These are phyloP conservation scores for Strigamia crassipes DNA, from an alignment of 2,888 invertebrate genomes.

Conservation along the genomic window DNA sequence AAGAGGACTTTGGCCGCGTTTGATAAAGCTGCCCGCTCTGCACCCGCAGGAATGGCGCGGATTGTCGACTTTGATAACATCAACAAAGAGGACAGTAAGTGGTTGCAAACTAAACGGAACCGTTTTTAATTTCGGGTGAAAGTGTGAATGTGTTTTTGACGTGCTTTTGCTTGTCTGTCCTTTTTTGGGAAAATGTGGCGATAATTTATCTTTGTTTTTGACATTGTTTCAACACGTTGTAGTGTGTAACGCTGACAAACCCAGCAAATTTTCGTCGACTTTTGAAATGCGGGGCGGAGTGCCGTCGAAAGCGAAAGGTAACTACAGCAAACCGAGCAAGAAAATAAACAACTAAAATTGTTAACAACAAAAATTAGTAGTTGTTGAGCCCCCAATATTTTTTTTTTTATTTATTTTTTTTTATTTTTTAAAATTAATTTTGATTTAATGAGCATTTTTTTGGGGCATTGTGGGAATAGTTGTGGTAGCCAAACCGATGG, in stretches of 20 bases:
- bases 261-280: constrained; percentile 50
- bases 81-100: constrained; percentile 53
- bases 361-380: background rate
- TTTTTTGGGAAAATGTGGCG: background rate
- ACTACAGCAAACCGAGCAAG: background rate
- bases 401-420: background rate
- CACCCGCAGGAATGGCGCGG: constrained; percentile 52
- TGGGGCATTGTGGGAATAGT: constrained; percentile 6
- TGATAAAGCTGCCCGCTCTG: constrained; percentile 53
- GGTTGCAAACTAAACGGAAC: background rate
- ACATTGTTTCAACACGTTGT: background rate
- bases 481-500: constrained; percentile 22
- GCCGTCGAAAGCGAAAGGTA: constrained; percentile 50
- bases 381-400: constrained; percentile 5
- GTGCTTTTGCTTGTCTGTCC: background rate
- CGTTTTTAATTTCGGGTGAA: background rate
- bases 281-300: constrained; percentile 53
- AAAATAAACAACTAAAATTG: background rate
- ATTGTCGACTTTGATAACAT: constrained; percentile 53
- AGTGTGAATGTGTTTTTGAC: background rate
- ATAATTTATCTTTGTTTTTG: background rate
- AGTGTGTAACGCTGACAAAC: background rate
- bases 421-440: background rate
- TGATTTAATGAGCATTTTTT: background rate
- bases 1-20: constrained; percentile 53